These are phyloP conservation scores for Phylloscopus trochilus DNA, from an alignment of 2,113 vertebrate species.

Conservation along the genomic window DNA sequence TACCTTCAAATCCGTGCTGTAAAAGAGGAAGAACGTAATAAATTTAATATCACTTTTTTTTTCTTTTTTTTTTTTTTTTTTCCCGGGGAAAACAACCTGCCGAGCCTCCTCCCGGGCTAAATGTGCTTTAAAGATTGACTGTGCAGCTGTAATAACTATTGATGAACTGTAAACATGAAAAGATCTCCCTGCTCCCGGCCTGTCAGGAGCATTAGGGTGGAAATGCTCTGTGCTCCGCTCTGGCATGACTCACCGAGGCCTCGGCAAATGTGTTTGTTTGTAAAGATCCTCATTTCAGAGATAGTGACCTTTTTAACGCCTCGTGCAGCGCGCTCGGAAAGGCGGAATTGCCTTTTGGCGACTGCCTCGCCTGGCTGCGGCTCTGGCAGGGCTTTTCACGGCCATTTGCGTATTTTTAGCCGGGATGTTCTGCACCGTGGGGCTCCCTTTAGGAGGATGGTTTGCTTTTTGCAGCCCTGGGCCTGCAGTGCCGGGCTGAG, in stretches of 20 bases:
- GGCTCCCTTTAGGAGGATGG: background rate
- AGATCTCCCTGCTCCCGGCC: conserved; percentile 41
- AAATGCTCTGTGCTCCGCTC: conserved; percentile 33
- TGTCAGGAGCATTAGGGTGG: conserved; percentile 49
- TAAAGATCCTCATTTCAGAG: conserved; percentile 50
- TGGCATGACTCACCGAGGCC: conserved; percentile 33
- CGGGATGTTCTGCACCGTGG: background rate
- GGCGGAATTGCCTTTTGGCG: conserved; percentile 13
- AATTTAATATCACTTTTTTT: conserved; percentile 18
- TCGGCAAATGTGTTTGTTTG: conserved; percentile 58
- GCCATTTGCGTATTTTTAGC: conserved; percentile 1
- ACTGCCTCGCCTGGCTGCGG: background rate
- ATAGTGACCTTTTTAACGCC: conserved; percentile 58
- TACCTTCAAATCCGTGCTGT: background rate
- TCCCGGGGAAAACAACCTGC: conserved; percentile 37
- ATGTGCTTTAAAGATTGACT: conserved; percentile 42
- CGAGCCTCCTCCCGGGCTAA: conserved; percentile 25
- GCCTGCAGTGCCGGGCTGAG: background rate
- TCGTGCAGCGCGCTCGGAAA: background rate
- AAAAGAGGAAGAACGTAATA: background rate
- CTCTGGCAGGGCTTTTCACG: background rate
- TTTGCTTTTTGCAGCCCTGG: background rate
- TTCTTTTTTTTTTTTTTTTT: background rate
- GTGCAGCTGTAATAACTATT: conserved; percentile 43
- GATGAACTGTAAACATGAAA: conserved; percentile 57